Evolutionary conservation across 2,888 invertebrate genomes (phyloP).

Genomic region (Catocala nupta): DNA sequence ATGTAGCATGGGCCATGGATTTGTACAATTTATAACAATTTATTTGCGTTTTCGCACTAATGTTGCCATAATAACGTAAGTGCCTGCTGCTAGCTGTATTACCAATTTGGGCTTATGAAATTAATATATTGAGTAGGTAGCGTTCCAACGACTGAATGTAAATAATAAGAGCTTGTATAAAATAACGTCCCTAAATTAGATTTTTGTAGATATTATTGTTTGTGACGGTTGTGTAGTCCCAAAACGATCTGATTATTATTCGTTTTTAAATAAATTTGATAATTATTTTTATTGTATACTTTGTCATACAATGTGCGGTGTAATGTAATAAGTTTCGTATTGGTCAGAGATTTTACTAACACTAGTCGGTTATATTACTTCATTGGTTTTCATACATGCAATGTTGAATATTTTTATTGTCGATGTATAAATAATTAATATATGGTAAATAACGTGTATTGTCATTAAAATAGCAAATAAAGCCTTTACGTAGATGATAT

Average conservation of each 20-base stretch:
- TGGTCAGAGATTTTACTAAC: slow-evolving; percentile 35
- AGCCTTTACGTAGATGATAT: slow-evolving; percentile 31
- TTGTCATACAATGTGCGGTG: slow-evolving; percentile 66
- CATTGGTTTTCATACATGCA: slow-evolving; percentile 24
- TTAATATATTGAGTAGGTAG: slow-evolving; percentile 51
- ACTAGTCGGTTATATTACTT: slow-evolving; percentile 32
- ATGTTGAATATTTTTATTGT: slow-evolving; percentile 21
- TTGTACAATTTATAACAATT: slow-evolving; percentile 69
- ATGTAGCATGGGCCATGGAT: slow-evolving; percentile 63
- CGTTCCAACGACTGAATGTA: slow-evolving; percentile 74
- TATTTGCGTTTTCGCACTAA: slow-evolving; percentile 67
- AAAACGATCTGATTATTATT: slow-evolving; percentile 69
- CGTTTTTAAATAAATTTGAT: slow-evolving; percentile 43
- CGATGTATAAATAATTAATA: slow-evolving; percentile 18
- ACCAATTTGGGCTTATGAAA: slow-evolving; percentile 50
- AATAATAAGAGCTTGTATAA: slow-evolving; percentile 68
- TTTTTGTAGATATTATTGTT: slow-evolving; percentile 47
- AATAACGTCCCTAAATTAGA: slow-evolving; percentile 60
- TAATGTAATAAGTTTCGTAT: slow-evolving; percentile 41
- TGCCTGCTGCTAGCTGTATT: slow-evolving; percentile 51
- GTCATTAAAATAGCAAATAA: slow-evolving; percentile 24
- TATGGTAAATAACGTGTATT: slow-evolving; percentile 30
- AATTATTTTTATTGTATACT: slow-evolving; percentile 64
- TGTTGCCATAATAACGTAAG: slow-evolving; percentile 78
- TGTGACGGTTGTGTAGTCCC: slow-evolving; percentile 73